Evolutionary conservation across 2,113 vertebrate genomes (phyloP).

Genomic region (Apistogramma diplotaenia): DNA sequence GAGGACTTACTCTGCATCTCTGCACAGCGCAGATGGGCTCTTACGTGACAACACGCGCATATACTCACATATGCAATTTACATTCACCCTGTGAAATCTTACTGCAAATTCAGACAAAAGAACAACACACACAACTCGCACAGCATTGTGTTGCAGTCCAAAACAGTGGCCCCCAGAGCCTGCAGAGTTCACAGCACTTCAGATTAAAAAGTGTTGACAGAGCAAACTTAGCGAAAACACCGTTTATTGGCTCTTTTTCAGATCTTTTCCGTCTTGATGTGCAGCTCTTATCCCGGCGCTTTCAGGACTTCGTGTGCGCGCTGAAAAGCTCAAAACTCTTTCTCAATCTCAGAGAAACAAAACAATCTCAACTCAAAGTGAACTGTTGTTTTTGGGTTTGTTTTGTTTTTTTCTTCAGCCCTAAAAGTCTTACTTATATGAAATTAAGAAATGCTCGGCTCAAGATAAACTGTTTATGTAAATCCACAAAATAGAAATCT

Average conservation of each 20-base stretch:
- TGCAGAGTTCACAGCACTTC: background rate
- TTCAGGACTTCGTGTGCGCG: background rate
- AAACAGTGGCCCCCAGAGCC: background rate
- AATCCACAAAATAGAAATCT: background rate
- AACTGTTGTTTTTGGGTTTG: background rate
- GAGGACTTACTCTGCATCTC: slow-evolving; percentile 11
- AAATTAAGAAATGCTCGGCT: background rate
- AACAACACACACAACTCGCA: background rate
- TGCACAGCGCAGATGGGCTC: background rate
- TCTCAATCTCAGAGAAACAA: background rate
- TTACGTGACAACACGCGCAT: background rate
- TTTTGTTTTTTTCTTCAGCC: background rate
- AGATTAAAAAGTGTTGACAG: background rate
- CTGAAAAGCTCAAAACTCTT: accelerated
- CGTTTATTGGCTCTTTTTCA: background rate
- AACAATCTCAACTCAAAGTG: background rate
- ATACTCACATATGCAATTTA: background rate
- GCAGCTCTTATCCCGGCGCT: background rate
- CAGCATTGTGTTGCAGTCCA: background rate
- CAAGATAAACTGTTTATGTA: accelerated
- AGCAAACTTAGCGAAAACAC: too few relatives aligned
- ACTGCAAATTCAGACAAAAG: background rate
- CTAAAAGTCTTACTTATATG: background rate
- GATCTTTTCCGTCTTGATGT: background rate
- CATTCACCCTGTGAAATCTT: background rate